Base-by-base conservation (phyloP, 92 coral and sea anemone genomes). In the Palythoa grandiflora region DNA sequence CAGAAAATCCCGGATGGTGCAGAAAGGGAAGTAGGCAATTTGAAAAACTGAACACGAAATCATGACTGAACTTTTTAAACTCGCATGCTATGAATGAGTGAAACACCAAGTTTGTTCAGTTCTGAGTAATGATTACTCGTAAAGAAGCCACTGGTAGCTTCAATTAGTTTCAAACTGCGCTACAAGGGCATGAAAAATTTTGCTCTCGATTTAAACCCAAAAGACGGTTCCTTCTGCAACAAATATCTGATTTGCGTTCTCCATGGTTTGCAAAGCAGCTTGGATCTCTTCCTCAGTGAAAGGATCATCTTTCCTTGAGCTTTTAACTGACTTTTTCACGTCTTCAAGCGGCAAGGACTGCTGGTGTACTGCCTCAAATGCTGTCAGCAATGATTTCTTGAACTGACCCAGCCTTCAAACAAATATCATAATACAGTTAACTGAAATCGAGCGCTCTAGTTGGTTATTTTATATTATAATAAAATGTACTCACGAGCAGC, bases 221-320 rank as follows among this genome's bases (percentile, higher is more conserved):
- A 95, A 92, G 1, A 95, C 93, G 37, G 79, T 81, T 11, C 89
- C 92, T 6, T 93, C 96, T 6, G 98, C 91, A 21, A 94, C 96
- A 89, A 93, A 92, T 2, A 97, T 89, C 83, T 97, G 95, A 83
- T 97, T 97, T 12, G 95, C 98, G 28, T 95, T 93, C 73, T 95
- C 93, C 99, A 97, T 97, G 88, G 89, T 91, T 65, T 92, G 79
- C 52, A 97, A 74, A 11, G 96, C 98, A 19, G 93, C 91, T 1
- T 90, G 88, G 60, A 96, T 92, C 89, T 96, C 98, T 16, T 84
- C 87, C 37, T 89, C 90, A 8, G 92, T 91, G 73, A 95, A 96
- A 38, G 90, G 77, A 60, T 78, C 89, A 38, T 68, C 83, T 12
- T 87, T 40, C 79, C 85, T 77, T 16, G 89, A 89, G 50, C 90